A percentile compares a stretch with the other conserved stretches of the same genome.
phyloP scores from a whole-genome alignment of 2,888 invertebrate genomes.

The Baronia brevicornis region DNA sequence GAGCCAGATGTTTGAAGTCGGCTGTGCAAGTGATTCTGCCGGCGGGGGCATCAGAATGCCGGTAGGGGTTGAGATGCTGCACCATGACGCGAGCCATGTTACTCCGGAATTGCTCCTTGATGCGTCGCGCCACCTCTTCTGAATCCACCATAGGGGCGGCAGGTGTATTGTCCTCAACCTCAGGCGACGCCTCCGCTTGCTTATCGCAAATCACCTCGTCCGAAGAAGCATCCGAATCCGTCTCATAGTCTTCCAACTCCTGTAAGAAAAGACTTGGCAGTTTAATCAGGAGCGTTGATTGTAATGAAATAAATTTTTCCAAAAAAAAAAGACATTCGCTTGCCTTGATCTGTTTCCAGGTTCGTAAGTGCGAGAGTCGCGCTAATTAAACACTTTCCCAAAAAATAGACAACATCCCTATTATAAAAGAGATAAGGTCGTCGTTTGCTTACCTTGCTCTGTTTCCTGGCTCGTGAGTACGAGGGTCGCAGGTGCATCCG shows the following conservation, averaged over 20 bases:
- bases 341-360: too few relatives aligned
- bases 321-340: too few relatives aligned
- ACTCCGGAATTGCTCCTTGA: conserved; percentile 90
- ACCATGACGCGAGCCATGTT: conserved; percentile 89
- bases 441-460: conserved; percentile 47
- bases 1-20: conserved; percentile 95
- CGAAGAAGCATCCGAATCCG: conserved; percentile 47
- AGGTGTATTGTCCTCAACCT: conserved; percentile 16
- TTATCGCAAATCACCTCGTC: conserved; percentile 19
- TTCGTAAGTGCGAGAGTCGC: too few relatives aligned
- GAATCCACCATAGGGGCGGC: conserved; percentile 35
- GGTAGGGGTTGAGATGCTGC: conserved; percentile 89
- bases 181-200: conserved; percentile 21
- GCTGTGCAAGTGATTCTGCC: conserved; percentile 92
- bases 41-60: conserved; percentile 87
- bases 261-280: too few relatives aligned
- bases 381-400: too few relatives aligned
- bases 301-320: too few relatives aligned
- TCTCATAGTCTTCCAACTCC: too few relatives aligned
- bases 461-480: too few relatives aligned
- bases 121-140: conserved; percentile 77
- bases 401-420: too few relatives aligned
- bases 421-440: background rate
- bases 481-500: conserved; percentile 40
- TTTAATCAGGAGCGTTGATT: too few relatives aligned